Evolutionary conservation across 2,888 invertebrate species (phyloP), one percentile per base, ranked within the genome.

Genomic region (Lasiommata megera): DNA sequence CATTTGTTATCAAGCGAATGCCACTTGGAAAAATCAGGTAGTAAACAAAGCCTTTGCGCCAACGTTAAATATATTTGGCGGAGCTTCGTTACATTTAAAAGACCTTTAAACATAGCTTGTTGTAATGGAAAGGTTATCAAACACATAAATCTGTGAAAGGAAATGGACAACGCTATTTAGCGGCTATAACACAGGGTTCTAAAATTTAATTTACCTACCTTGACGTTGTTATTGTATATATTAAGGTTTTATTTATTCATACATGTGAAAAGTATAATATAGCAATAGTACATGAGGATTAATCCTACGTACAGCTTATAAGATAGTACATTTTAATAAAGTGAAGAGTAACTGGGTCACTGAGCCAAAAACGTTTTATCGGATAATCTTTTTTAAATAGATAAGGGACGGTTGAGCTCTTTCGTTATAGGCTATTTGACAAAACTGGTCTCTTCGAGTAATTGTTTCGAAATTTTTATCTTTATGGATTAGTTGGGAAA

Each of bases 121-220:
- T 60, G 47, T 57, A 62, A 57, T 54, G 52, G 37, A 59, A 58
- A 63, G 37, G 43, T 60, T 64, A 65, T 65, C 57, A 55, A 46
- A 47, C 44, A 51, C 48, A 56, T 59, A 55, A 62, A 65, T 64
- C 61, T 51, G 46, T 46, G 55, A 47, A 54, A 60, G 64, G 61
- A 65, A 63, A 65, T 63, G 41, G 62, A 54, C 38, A 55, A 43
- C 34, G 47, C 50, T 47, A 14, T 34, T 57, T 56, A 47, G 50
- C 18, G 37, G 43, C 14, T 51, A 51, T 60, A 48, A 56, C 14
- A 56, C 17, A 6, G 28, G 28, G 28, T 11, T 34, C 18, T 53
- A 23, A 53, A 53, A 36, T 23, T 53, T 36, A 53, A 53, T 44
- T 53, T 34, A 44, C 43, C 36, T 31, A 17, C 34, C 34, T 44